These are phyloP conservation scores for Drosophila villosipedis DNA, from an alignment of 2,888 invertebrate genomes.

Conservation along the genomic window DNA sequence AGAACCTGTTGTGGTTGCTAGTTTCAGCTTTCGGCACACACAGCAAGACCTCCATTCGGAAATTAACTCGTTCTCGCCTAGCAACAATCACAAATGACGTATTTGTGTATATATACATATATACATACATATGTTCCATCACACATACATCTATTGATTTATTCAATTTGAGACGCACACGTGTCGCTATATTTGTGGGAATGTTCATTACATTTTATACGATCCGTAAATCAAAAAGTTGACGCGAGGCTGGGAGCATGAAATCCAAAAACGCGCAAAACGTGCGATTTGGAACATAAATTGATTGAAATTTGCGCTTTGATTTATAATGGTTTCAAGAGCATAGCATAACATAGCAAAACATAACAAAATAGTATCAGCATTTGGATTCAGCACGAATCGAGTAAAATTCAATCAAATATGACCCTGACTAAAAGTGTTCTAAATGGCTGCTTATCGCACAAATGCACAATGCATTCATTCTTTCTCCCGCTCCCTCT, in stretches of 20 bases:
- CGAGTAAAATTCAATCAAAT: conserved; percentile 11
- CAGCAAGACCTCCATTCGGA: conserved; percentile 41
- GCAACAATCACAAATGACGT: conserved; percentile 42
- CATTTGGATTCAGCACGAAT: conserved; percentile 13
- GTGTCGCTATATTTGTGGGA: conserved; percentile 46
- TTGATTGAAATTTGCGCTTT: conserved; percentile 21
- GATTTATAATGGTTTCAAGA: conserved; percentile 20
- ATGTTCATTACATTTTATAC: conserved; percentile 42
- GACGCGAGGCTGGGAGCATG: conserved; percentile 15
- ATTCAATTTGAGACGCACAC: conserved; percentile 61
- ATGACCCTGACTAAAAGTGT: conserved; percentile 12
- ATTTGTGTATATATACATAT: not conserved
- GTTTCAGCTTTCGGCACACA: conserved; percentile 45
- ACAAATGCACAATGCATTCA: conserved; percentile 7
- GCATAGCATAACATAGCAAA: conserved; percentile 6
- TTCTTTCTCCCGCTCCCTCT: not conserved
- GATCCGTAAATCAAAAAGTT: conserved; percentile 48
- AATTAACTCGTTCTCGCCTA: conserved; percentile 29
- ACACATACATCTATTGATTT: conserved; percentile 42
- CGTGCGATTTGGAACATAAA: conserved; percentile 54
- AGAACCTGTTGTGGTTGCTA: conserved; percentile 20
- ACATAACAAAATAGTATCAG: not conserved
- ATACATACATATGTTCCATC: conserved; percentile 2
- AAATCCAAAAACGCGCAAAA: conserved; percentile 33
- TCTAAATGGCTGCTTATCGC: not conserved